phyloP scores from a whole-genome alignment of 1,140 invertebrate genomes.

The Drosophila kikkawai region DNA sequence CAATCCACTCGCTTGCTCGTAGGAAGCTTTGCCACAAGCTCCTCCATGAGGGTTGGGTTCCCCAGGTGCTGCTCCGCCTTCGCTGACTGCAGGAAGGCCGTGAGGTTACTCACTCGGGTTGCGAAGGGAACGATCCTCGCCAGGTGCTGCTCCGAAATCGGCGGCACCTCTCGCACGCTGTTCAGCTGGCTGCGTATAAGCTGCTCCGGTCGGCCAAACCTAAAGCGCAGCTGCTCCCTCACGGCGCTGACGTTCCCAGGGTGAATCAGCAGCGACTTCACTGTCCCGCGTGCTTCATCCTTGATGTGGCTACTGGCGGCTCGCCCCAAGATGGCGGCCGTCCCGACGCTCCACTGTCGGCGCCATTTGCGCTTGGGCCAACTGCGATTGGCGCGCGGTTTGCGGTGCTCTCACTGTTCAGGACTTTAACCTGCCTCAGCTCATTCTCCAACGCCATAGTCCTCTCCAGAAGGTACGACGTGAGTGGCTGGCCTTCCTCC shows the following conservation, averaged over 20 bases:
- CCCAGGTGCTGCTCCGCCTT: background rate
- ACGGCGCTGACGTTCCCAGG: background rate
- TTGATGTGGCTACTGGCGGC: background rate
- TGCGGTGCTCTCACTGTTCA: background rate
- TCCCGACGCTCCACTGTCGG: background rate
- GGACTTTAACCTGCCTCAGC: too few species aligned
- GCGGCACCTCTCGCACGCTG: background rate
- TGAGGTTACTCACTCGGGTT: background rate
- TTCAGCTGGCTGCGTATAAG: constrained; percentile 16
- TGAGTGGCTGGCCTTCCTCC: too few species aligned
- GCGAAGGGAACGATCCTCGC: background rate
- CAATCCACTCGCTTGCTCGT: too few species aligned
- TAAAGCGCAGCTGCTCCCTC: constrained; percentile 5
- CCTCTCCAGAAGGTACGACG: too few species aligned
- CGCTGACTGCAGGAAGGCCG: constrained; percentile 1
- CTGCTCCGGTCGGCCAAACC: constrained; percentile 1
- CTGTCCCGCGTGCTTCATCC: background rate
- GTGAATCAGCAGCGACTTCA: background rate
- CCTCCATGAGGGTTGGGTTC: too few species aligned
- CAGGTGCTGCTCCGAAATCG: background rate
- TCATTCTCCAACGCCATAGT: too few species aligned
- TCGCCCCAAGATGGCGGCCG: background rate
- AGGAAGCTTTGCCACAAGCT: too few species aligned
- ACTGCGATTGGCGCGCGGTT: too few species aligned
- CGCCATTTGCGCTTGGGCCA: background rate